A percentile compares a stretch with the other conserved stretches of the same genome.
These are phyloP conservation scores for Chaenocephalus aceratus DNA, from an alignment of 2,113 vertebrate species.

Conservation along the genomic window DNA sequence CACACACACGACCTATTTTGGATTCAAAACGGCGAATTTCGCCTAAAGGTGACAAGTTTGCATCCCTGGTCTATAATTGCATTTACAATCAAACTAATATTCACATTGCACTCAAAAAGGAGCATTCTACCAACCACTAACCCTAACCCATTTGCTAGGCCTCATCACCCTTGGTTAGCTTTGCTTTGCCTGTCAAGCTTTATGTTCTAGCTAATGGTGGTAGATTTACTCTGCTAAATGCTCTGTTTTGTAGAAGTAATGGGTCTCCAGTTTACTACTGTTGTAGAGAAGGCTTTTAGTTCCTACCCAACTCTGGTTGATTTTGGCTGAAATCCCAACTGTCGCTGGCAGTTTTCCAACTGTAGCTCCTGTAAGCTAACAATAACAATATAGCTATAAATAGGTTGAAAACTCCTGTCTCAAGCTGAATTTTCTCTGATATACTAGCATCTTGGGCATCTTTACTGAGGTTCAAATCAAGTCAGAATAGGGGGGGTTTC, in stretches of 20 bases:
- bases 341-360: neutral
- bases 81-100: neutral
- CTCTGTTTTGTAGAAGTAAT: neutral
- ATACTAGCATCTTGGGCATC: too few relatives aligned
- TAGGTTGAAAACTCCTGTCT: neutral
- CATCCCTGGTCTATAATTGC: neutral
- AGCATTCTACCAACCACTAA: neutral
- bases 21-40: too few relatives aligned
- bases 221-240: neutral
- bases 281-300: too few relatives aligned
- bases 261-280: neutral
- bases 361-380: neutral
- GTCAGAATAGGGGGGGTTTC: too few relatives aligned
- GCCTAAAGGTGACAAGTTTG: too few relatives aligned
- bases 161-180: neutral
- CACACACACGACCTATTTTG: too few relatives aligned
- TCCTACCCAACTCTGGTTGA: neutral
- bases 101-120: neutral
- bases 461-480: too few relatives aligned
- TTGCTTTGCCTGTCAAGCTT: neutral
- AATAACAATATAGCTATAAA: neutral
- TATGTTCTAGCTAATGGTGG: neutral
- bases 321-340: neutral
- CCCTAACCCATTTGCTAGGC: neutral
- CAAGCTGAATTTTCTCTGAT: neutral